Conservation (phyloP, 2,113 vertebrate genomes). For the Thomomys bottae region DNA sequence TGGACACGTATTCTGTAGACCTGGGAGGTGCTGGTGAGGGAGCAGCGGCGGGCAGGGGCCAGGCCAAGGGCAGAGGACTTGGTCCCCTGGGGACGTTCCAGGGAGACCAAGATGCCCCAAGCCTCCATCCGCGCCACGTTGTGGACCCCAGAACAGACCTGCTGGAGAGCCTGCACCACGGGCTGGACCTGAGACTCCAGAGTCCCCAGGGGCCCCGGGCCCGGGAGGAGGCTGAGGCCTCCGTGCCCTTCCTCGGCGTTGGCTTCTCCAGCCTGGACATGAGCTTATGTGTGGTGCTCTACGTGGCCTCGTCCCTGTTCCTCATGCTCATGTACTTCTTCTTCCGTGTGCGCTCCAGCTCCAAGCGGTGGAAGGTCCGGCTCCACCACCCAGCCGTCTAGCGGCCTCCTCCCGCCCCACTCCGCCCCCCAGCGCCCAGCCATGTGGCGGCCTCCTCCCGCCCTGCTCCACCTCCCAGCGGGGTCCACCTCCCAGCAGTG, state of each 20-base stretch:
- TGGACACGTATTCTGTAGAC: conserved; percentile 81
- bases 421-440: too few species aligned
- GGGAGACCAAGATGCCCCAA: neutral
- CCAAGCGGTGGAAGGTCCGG: conserved; percentile 90
- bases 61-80: neutral
- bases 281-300: conserved; percentile 95
- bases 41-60: neutral
- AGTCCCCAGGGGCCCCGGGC: fast-evolving
- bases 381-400: conserved; percentile 78
- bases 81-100: neutral
- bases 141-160: neutral
- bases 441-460: conserved; percentile 81
- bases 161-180: fast-evolving
- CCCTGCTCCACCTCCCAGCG: too few species aligned
- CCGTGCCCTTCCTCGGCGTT: conserved; percentile 86
- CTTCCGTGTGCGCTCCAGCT: conserved; percentile 92
- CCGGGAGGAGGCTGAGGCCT: conserved; percentile 73
- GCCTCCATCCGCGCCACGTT: neutral
- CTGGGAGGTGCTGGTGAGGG: neutral
- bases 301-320: conserved; percentile 91
- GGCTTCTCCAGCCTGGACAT: conserved; percentile 97
- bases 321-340: conserved; percentile 98
- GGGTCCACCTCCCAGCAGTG: too few species aligned
- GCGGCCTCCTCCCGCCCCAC: too few species aligned
- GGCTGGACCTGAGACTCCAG: conserved; percentile 23